Conservation (phyloP, 2,888 invertebrate species). For the Acleris emargana region DNA sequence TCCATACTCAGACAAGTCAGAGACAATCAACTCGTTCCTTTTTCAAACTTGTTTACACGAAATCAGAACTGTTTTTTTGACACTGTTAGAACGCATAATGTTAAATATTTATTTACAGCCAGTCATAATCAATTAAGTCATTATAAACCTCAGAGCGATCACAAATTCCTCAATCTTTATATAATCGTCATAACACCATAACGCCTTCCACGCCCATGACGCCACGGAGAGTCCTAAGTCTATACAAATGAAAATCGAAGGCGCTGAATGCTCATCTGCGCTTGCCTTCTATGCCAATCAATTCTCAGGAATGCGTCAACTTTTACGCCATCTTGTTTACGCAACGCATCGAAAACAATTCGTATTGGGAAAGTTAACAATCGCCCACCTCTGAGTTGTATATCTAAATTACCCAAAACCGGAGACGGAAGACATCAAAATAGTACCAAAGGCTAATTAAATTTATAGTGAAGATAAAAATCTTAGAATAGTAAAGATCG, state of each 20-base stretch:
- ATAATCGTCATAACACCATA: constrained; percentile 4
- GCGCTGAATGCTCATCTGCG: not conserved
- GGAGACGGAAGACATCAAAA: constrained; percentile 67
- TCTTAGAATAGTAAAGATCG: constrained; percentile 63
- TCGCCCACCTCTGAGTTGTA: constrained; percentile 60
- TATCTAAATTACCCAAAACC: constrained; percentile 58
- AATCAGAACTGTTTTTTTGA: too few species aligned
- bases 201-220: too few species aligned
- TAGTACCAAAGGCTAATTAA: constrained; percentile 71
- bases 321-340: constrained; percentile 11
- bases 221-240: not conserved
- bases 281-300: constrained; percentile 10
- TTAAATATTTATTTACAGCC: too few species aligned
- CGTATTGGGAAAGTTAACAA: constrained; percentile 51
- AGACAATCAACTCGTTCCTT: too few species aligned
- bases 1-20: too few species aligned
- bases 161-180: constrained; percentile 3
- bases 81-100: too few species aligned
- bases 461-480: constrained; percentile 64
- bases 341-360: constrained; percentile 38
- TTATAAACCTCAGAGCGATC: not conserved
- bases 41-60: too few species aligned
- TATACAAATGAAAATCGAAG: not conserved
- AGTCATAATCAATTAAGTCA: too few species aligned
- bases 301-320: constrained; percentile 6